Percentiles rank a stretch among this genome's conserved stretches.
Conservation (phyloP, 2,113 vertebrate genomes). For the Lasiurus cinereus region DNA sequence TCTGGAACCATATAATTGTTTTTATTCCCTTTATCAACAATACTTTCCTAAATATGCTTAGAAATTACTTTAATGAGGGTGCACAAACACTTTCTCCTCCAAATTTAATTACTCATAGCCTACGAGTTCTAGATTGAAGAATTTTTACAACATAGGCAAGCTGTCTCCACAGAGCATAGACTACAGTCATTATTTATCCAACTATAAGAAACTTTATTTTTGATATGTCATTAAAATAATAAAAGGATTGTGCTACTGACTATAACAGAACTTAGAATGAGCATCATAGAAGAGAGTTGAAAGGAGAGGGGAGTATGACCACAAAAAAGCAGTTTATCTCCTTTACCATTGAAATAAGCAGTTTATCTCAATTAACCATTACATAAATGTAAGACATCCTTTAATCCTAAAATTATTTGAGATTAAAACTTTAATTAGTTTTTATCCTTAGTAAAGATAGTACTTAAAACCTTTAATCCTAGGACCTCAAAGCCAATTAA, state of each 20-base stretch:
- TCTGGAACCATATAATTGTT: background rate
- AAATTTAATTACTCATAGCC: background rate
- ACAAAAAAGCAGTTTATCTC: slow-evolving; percentile 32
- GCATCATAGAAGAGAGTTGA: background rate
- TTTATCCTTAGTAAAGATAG: slow-evolving; percentile 77
- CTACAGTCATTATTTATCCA: background rate
- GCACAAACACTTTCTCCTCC: background rate
- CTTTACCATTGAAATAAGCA: background rate
- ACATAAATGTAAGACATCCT: slow-evolving; percentile 56
- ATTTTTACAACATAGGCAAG: background rate
- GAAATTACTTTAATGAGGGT: background rate
- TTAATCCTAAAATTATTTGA: slow-evolving; percentile 73
- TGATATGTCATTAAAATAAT: background rate
- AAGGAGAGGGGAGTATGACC: background rate
- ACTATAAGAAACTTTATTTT: background rate
- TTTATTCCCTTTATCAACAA: background rate
- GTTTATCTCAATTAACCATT: slow-evolving; percentile 62
- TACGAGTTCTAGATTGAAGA: background rate
- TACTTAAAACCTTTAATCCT: slow-evolving; percentile 80
- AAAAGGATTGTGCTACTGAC: background rate
- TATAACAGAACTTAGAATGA: background rate
- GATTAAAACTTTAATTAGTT: slow-evolving; percentile 83
- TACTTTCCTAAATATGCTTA: background rate
- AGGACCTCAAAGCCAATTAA: slow-evolving; percentile 77
- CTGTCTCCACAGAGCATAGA: background rate